These are phyloP conservation scores for Ptyas mucosa DNA, from an alignment of 2,113 vertebrate species.

Conservation along the genomic window DNA sequence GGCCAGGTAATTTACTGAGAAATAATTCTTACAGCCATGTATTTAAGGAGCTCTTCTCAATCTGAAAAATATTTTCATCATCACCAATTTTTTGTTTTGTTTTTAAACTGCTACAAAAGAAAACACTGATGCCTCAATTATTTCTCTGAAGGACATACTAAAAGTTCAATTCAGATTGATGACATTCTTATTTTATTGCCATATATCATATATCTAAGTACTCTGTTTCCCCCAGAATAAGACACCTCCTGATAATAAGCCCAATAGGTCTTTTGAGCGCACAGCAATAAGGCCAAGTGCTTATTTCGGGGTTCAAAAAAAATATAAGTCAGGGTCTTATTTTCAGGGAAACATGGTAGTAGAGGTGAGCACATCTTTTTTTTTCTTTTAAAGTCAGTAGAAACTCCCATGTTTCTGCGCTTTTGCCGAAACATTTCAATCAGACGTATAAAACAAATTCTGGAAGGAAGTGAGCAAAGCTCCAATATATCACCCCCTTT, in stretches of 20 bases:
- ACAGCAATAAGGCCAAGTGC: too few relatives aligned
- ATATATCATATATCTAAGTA: not conserved
- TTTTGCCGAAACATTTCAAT: not conserved
- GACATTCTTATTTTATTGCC: not conserved
- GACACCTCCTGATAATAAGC: too few relatives aligned
- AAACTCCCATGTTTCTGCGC: not conserved
- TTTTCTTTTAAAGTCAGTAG: not conserved
- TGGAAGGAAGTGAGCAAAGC: not conserved
- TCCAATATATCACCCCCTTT: not conserved
- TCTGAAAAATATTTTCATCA: not conserved
- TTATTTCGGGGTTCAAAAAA: too few relatives aligned
- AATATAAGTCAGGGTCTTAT: too few relatives aligned
- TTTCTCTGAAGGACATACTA: not conserved
- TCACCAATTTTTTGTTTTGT: not conserved
- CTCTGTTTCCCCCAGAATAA: too few relatives aligned
- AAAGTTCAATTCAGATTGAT: not conserved
- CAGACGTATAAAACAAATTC: not conserved
- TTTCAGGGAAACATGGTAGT: too few relatives aligned
- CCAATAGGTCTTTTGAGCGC: too few relatives aligned
- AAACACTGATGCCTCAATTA: not conserved
- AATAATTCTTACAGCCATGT: not conserved
- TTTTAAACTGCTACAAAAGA: not conserved
- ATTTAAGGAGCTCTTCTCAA: not conserved
- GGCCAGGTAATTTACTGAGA: not conserved
- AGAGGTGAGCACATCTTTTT: not conserved